Evolutionary conservation across 30 jellyfish, hydroid and myxozoan species (phyloP), one percentile per base, ranked within the genome.

Genomic region (Morbakka virulenta): DNA sequence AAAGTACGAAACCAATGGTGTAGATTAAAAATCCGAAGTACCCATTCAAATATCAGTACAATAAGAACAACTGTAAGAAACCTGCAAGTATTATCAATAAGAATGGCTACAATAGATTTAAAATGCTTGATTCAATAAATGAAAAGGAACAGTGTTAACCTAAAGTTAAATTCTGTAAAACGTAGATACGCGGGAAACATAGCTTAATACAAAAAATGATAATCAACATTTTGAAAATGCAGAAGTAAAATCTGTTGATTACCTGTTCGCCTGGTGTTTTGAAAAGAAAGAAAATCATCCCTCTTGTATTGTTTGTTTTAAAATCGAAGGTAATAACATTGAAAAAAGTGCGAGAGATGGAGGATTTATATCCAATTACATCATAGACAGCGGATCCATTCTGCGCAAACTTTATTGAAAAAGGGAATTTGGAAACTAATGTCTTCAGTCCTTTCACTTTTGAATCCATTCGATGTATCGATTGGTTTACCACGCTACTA

Each of bases 251-350:
- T n/a, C n/a, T n/a, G n/a, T n/a, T n/a, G n/a, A n/a, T 30, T 62
- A 84, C 95, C 77, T 74, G 22, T 25, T 74, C 52, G 1, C 89
- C 96, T 57, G 96, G 96, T 47, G 77, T 53, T 28, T 91, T 52
- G 1, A 92, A 41, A 32, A 92, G 68, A 52, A 78, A 92, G 61
- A 95, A 62, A 27, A 92, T 31, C 32, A 92, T 66, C 47, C 98
- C 98, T 65, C 68, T 82, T 30, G 75, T 67, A 14, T 77, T 22
- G 41, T 84, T 77, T 1, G 86, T 80, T 52, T 72, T 85, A 77
- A 92, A 35, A 62, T 92, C 98, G 47, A 92, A 79, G 41, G 82
- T 87, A 41, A 79, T 83, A 28, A 67, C 66, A 61, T 82, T 87
- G 34, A 69, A 83, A 20, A 64, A 41, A 23, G 66, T 86, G 1